Percentiles rank a stretch among this genome's conserved stretches.
These are phyloP conservation scores for Harpalus rufipes DNA, from an alignment of 2,888 invertebrate species.

Conservation along the genomic window DNA sequence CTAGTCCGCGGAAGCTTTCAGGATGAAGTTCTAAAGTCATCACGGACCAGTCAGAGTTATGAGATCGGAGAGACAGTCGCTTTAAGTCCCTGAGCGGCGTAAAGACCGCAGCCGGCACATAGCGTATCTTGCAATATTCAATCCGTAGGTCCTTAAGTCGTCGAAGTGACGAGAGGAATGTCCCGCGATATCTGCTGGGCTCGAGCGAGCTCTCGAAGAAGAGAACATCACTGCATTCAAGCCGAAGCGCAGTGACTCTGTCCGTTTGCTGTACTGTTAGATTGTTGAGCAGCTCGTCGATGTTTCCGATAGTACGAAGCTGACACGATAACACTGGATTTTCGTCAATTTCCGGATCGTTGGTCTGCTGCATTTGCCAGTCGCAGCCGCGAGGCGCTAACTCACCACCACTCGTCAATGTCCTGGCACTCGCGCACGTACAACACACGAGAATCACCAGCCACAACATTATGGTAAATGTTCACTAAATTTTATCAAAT, in stretches of 20 bases:
- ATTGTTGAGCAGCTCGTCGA: slow-evolving; percentile 84
- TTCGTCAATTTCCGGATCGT: slow-evolving; percentile 79
- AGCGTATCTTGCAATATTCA: slow-evolving; percentile 88
- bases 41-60: slow-evolving; percentile 89
- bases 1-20: slow-evolving; percentile 85
- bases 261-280: slow-evolving; percentile 85
- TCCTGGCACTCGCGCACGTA: slow-evolving; percentile 70
- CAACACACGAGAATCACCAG: slow-evolving; percentile 67
- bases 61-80: slow-evolving; percentile 84
- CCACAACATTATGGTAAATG: slow-evolving; percentile 43
- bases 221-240: slow-evolving; percentile 87
- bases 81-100: slow-evolving; percentile 83
- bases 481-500: slow-evolving; percentile 44
- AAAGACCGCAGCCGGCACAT: slow-evolving; percentile 85
- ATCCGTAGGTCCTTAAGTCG: slow-evolving; percentile 84
- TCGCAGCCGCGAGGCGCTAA: slow-evolving; percentile 86
- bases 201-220: slow-evolving; percentile 86
- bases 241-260: slow-evolving; percentile 83
- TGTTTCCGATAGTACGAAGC: slow-evolving; percentile 85
- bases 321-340: slow-evolving; percentile 83
- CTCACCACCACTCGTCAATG: slow-evolving; percentile 78
- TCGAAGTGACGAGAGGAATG: slow-evolving; percentile 82
- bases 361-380: slow-evolving; percentile 82
- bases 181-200: slow-evolving; percentile 76
- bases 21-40: slow-evolving; percentile 87